Evolutionary conservation across 2,888 invertebrate genomes (phyloP).

Genomic region (Chymomyza amoena): DNA sequence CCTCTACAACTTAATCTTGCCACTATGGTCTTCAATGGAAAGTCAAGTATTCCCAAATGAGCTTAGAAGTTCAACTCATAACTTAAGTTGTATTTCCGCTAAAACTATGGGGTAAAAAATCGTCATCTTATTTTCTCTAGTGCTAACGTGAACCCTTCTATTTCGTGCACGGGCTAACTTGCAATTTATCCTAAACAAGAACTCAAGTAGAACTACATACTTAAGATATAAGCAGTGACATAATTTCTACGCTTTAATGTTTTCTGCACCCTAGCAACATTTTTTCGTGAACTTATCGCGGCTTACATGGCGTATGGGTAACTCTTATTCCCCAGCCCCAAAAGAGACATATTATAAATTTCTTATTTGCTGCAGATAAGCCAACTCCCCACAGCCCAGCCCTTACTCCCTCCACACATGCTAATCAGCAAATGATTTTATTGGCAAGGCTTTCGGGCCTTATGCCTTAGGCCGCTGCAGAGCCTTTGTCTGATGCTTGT

Average conservation of each 20-base stretch:
- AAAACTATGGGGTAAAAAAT: neutral
- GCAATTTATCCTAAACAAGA: conserved; percentile 15
- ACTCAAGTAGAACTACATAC: conserved; percentile 7
- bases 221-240: conserved; percentile 44
- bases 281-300: neutral
- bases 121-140: neutral
- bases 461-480: neutral
- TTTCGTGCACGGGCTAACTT: conserved; percentile 1
- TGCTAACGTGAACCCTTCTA: neutral
- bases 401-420: conserved; percentile 2
- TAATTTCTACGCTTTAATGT: conserved; percentile 41
- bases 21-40: neutral
- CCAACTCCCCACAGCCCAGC: conserved; percentile 4
- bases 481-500: neutral
- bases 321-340: conserved; percentile 15
- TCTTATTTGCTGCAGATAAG: conserved; percentile 52
- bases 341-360: conserved; percentile 57
- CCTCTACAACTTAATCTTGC: neutral
- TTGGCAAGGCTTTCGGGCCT: conserved; percentile 32
- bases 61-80: neutral
- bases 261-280: conserved; percentile 6
- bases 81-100: neutral
- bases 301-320: conserved; percentile 44
- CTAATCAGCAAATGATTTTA: conserved; percentile 62
- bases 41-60: neutral